Conservation (phyloP, 2,888 invertebrate species). For the Dorcus parallelipipedus region DNA sequence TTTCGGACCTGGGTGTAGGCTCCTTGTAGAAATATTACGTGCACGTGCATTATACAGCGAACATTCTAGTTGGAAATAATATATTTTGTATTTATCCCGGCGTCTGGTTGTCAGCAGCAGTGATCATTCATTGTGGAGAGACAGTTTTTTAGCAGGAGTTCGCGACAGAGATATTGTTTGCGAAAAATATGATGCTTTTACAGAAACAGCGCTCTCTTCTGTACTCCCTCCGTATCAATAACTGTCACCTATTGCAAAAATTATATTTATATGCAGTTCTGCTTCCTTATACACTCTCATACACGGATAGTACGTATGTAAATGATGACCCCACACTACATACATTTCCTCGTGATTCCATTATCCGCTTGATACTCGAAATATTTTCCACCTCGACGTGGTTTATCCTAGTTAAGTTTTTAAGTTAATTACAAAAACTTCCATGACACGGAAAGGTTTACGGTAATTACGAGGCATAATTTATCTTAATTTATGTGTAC, state of each 20-base stretch:
- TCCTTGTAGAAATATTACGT: slow-evolving; percentile 31
- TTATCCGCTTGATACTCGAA: too few species aligned
- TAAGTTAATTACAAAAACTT: too few species aligned
- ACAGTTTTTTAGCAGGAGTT: slow-evolving; percentile 33
- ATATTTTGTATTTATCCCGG: slow-evolving; percentile 40
- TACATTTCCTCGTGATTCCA: too few species aligned
- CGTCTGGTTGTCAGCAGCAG: slow-evolving; percentile 42
- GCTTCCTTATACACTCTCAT: not conserved
- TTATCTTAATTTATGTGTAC: too few species aligned
- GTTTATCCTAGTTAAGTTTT: too few species aligned
- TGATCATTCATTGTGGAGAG: slow-evolving; percentile 41
- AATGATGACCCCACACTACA: not conserved
- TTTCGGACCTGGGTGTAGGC: not conserved
- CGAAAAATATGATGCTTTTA: slow-evolving; percentile 31
- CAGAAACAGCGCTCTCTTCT: slow-evolving; percentile 20
- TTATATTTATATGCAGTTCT: slow-evolving; percentile 24
- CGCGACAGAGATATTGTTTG: slow-evolving; percentile 34
- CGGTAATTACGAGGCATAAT: too few species aligned
- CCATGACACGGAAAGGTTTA: too few species aligned
- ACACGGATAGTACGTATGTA: not conserved
- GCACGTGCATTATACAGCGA: slow-evolving; percentile 35
- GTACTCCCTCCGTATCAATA: slow-evolving; percentile 27
- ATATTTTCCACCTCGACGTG: too few species aligned
- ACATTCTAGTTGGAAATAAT: slow-evolving; percentile 35
- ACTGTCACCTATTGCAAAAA: slow-evolving; percentile 18